A percentile compares a stretch with the other conserved stretches of the same genome.
These are phyloP conservation scores for Sinhomidia bicolor DNA, from an alignment of 2,888 invertebrate species.

Conservation along the genomic window DNA sequence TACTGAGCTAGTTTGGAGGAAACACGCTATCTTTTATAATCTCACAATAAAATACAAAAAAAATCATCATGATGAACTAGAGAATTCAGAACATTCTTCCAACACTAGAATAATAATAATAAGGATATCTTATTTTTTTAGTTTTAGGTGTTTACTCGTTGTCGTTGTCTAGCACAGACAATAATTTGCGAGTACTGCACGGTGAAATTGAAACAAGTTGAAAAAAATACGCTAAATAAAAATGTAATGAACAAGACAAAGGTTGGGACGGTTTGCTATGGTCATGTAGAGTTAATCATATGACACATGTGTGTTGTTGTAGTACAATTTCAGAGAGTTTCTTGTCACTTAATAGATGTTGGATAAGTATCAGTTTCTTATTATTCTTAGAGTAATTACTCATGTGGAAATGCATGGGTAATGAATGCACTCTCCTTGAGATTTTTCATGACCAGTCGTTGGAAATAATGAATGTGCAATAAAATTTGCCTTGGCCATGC, in stretches of 20 bases:
- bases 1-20: conserved; percentile 42
- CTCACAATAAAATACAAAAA: no score
- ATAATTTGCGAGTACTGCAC: background rate
- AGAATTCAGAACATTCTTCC: background rate
- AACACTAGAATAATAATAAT: no score
- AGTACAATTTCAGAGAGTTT: background rate
- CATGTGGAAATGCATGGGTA: conserved; percentile 41
- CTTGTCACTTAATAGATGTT: background rate
- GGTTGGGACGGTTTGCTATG: background rate
- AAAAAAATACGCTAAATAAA: background rate
- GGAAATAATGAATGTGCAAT: conserved; percentile 72
- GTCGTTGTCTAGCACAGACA: background rate
- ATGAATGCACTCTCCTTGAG: conserved; percentile 70
- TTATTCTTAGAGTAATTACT: conserved; percentile 39
- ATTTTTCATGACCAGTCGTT: conserved; percentile 71
- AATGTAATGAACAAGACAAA: background rate
- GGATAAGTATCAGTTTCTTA: conserved; percentile 23
- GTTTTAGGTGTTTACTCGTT: background rate
- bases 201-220: background rate
- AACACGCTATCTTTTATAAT: conserved; percentile 55
- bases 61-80: background rate
- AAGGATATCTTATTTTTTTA: no score
- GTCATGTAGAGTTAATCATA: conserved; percentile 17
- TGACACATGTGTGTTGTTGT: background rate
- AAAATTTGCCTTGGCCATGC: conserved; percentile 57